These are phyloP conservation scores for Calosoma granatense DNA, from an alignment of 1,140 invertebrate species.

Conservation along the genomic window DNA sequence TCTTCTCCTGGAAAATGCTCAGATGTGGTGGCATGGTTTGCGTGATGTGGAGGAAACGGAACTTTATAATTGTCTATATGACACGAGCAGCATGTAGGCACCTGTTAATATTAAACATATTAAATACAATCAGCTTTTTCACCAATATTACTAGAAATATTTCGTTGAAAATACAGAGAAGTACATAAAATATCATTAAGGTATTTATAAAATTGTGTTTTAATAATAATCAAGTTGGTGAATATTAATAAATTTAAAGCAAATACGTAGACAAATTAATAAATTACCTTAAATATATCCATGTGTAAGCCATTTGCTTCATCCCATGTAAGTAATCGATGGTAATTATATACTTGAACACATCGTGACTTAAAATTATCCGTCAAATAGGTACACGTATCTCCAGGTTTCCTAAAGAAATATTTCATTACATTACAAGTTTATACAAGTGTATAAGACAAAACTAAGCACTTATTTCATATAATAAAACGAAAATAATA, in stretches of 20 bases:
- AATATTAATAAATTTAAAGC: too few species aligned
- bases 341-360: conserved; percentile 76
- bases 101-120: conserved; percentile 35
- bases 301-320: conserved; percentile 69
- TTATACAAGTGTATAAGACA: too few species aligned
- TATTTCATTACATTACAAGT: too few species aligned
- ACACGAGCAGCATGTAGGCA: conserved; percentile 76
- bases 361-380: conserved; percentile 74
- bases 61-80: conserved; percentile 67
- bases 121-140: too few species aligned
- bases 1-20: conserved; percentile 40
- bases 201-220: too few species aligned
- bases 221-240: too few species aligned
- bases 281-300: conserved; percentile 78
- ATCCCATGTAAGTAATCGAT: conserved; percentile 77
- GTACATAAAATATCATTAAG: too few species aligned
- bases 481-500: too few species aligned
- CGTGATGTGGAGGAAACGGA: conserved; percentile 43
- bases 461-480: too few species aligned
- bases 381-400: conserved; percentile 66
- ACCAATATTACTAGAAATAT: too few species aligned
- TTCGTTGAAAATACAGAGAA: too few species aligned
- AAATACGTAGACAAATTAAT: too few species aligned
- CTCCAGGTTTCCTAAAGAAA: conserved; percentile 56
- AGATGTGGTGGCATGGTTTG: conserved; percentile 30